Percentiles rank a stretch among this genome's conserved stretches.
Evolutionary conservation across 2,888 invertebrate species (phyloP).

Genomic region (Diarsia rubi): DNA sequence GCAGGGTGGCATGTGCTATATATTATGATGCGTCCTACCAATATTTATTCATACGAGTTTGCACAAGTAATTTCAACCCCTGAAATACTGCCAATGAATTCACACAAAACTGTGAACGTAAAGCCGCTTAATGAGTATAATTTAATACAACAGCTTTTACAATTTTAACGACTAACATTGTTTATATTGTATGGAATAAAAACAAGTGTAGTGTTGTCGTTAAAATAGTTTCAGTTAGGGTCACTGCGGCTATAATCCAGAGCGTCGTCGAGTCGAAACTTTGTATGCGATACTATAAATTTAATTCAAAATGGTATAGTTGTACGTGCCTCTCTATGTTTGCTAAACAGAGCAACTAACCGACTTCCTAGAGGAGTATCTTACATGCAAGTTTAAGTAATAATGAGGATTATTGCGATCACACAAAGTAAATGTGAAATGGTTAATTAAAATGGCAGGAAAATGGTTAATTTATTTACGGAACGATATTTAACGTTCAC

Average conservation of each 20-base stretch:
- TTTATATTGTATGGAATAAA: conserved; percentile 33
- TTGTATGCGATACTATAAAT: conserved; percentile 37
- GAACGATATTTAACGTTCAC: neutral
- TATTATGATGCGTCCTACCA: neutral
- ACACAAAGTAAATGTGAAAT: neutral
- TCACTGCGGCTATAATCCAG: conserved; percentile 22
- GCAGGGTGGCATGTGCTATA: neutral
- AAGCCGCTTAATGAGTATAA: neutral
- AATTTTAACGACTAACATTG: conserved; percentile 30
- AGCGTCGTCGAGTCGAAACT: conserved; percentile 24
- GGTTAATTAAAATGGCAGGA: neutral
- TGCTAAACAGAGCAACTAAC: conserved; percentile 16
- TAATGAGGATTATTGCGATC: neutral
- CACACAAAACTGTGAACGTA: neutral
- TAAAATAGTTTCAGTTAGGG: conserved; percentile 50
- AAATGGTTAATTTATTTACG: neutral
- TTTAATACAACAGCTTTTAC: conserved; percentile 16
- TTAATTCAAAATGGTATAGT: conserved; percentile 30
- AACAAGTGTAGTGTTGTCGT: conserved; percentile 34
- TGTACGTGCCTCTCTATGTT: conserved; percentile 35
- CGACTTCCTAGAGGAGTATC: neutral
- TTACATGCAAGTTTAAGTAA: conserved; percentile 3
- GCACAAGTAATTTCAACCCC: neutral
- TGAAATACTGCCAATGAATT: conserved; percentile 1
- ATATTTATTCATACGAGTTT: neutral